Evolutionary conservation across 2,113 vertebrate genomes (phyloP).

Genomic region (Grantiella picta): DNA sequence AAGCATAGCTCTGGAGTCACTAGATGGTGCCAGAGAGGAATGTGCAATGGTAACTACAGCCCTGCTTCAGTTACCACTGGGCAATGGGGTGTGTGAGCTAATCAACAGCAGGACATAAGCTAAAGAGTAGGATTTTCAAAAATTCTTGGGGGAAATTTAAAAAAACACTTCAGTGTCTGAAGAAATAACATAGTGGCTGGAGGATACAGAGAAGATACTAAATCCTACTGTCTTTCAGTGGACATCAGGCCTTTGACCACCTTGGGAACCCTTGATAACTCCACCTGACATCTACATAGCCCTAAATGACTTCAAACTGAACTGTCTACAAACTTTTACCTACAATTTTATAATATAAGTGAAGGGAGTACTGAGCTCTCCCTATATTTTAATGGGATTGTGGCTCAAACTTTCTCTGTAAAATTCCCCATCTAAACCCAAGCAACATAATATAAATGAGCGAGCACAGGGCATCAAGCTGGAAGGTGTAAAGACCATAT

Average conservation of each 20-base stretch:
- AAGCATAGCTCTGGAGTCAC: neutral
- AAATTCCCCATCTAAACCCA: neutral
- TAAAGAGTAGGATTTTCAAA: neutral
- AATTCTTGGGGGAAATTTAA: neutral
- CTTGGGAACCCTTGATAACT: neutral
- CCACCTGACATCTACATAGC: neutral
- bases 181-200: neutral
- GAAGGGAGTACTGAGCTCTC: neutral
- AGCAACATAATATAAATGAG: neutral
- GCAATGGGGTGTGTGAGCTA: neutral
- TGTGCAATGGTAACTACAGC: no score
- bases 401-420: neutral
- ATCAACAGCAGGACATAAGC: neutral
- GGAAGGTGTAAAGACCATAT: neutral
- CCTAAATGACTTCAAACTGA: neutral
- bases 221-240: neutral
- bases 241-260: neutral
- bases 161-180: neutral
- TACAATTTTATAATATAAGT: neutral
- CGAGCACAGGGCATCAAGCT: neutral
- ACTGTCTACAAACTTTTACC: neutral
- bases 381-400: neutral
- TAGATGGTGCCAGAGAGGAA: constrained; percentile 27
- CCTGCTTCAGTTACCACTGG: neutral
- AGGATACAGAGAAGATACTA: neutral